Percentiles rank a stretch among this genome's conserved stretches.
phyloP scores from a whole-genome alignment of 2,113 vertebrate species.

The Puffinus mauretanicus region DNA sequence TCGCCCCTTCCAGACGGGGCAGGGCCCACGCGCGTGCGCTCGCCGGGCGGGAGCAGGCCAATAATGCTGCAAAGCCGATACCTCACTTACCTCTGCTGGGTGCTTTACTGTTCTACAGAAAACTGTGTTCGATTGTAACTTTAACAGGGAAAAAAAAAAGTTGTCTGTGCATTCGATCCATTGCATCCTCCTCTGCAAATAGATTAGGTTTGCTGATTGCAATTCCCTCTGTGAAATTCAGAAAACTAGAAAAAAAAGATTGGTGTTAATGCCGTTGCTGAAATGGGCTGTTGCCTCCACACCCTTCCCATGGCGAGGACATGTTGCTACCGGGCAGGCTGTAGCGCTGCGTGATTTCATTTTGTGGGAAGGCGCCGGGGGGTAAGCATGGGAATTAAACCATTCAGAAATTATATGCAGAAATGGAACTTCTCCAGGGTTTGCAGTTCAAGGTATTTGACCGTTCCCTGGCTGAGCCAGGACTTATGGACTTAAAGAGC shows the following conservation, averaged over 20 bases:
- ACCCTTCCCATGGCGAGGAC: slow-evolving; percentile 10
- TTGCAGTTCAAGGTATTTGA: slow-evolving; percentile 72
- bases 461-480: slow-evolving; percentile 81
- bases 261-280: slow-evolving; percentile 61
- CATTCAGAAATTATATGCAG: slow-evolving; percentile 41
- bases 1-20: background rate
- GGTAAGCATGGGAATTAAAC: slow-evolving; percentile 60
- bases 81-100: slow-evolving; percentile 71
- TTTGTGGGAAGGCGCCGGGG: slow-evolving; percentile 40
- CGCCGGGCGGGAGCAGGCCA: slow-evolving; percentile 27
- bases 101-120: slow-evolving; percentile 63
- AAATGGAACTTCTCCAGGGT: slow-evolving; percentile 69
- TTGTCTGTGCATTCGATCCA: slow-evolving; percentile 28
- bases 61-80: slow-evolving; percentile 66
- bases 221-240: slow-evolving; percentile 50
- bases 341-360: slow-evolving; percentile 37
- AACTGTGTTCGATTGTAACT: slow-evolving; percentile 61
- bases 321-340: background rate
- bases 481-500: slow-evolving; percentile 75
- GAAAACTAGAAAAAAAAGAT: background rate
- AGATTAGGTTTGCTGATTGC: slow-evolving; percentile 34
- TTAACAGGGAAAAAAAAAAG: background rate
- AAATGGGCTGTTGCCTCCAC: slow-evolving; percentile 49
- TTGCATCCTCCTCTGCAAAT: slow-evolving; percentile 55
- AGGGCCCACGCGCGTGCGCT: background rate